Evolutionary conservation across 2,888 invertebrate species (phyloP).

Genomic region (Palloptera scutellata): DNA sequence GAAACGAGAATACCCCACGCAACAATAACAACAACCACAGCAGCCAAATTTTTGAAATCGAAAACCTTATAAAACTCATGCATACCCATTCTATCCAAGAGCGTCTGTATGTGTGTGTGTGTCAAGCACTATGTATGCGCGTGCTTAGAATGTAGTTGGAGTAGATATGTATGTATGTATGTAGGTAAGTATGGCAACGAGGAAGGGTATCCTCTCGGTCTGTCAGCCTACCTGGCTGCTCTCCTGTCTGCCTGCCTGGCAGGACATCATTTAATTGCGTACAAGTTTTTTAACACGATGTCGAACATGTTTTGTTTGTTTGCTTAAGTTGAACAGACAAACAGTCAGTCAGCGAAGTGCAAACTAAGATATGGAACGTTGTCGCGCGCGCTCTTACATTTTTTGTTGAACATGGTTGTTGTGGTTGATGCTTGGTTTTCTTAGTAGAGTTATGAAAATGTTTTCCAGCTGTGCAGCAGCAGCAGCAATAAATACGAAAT

Average conservation of each 20-base stretch:
- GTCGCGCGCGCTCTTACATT: too few relatives aligned
- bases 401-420: too few relatives aligned
- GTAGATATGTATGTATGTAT: conserved; percentile 22
- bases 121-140: not conserved
- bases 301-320: conserved; percentile 47
- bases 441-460: too few relatives aligned
- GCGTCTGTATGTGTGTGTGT: not conserved
- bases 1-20: conserved; percentile 38
- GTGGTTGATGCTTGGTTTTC: too few relatives aligned
- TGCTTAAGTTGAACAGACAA: too few relatives aligned
- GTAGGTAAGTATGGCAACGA: conserved; percentile 24
- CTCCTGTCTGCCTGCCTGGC: conserved; percentile 46
- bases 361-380: too few relatives aligned
- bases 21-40: conserved; percentile 29
- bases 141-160: not conserved
- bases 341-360: too few relatives aligned
- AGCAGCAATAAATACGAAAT: too few relatives aligned
- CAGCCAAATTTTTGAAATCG: conserved; percentile 2
- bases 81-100: conserved; percentile 12
- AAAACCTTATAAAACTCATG: conserved; percentile 14
- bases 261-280: conserved; percentile 64
- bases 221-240: not conserved
- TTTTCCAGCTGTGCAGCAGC: too few relatives aligned
- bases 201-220: not conserved
- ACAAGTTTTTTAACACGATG: conserved; percentile 64